Evolutionary conservation across 2,113 vertebrate species (phyloP).

Genomic region (Cyphomyrus plagiostoma): DNA sequence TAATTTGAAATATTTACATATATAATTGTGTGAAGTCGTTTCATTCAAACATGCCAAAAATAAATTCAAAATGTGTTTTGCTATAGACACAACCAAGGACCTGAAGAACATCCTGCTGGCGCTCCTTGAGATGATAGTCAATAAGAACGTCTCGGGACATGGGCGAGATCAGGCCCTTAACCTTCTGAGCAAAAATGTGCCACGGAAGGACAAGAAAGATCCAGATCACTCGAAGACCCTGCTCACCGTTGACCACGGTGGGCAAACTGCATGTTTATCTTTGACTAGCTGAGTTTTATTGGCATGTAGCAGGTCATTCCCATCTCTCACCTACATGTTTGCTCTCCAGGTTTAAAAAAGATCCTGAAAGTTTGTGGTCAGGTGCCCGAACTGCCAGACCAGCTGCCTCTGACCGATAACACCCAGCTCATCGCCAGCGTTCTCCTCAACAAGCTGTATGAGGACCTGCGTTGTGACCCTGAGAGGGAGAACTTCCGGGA

Average conservation of each 20-base stretch:
- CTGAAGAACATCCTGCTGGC: constrained; percentile 73
- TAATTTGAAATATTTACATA: neutral
- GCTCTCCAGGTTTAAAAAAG: constrained; percentile 78
- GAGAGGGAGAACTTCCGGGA: constrained; percentile 82
- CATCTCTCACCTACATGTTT: neutral
- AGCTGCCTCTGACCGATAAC: constrained; percentile 85
- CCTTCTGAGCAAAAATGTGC: constrained; percentile 85
- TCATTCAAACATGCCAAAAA: neutral
- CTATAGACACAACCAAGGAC: constrained; percentile 77
- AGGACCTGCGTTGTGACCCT: constrained; percentile 84
- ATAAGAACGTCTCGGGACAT: constrained; percentile 82
- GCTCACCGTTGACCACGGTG: constrained; percentile 86
- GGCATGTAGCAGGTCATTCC: neutral
- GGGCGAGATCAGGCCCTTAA: constrained; percentile 90
- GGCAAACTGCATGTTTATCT: constrained; percentile 29
- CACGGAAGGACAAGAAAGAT: constrained; percentile 70
- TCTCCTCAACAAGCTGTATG: constrained; percentile 84
- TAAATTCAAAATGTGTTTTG: neutral
- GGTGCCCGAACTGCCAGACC: constrained; percentile 80
- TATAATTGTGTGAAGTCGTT: neutral
- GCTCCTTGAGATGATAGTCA: constrained; percentile 82
- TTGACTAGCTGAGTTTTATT: neutral
- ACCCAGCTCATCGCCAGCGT: constrained; percentile 87
- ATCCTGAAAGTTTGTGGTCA: constrained; percentile 91
- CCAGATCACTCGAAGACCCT: constrained; percentile 70